Evolutionary conservation across 2,888 invertebrate species (phyloP).

Genomic region (Amiota communis): DNA sequence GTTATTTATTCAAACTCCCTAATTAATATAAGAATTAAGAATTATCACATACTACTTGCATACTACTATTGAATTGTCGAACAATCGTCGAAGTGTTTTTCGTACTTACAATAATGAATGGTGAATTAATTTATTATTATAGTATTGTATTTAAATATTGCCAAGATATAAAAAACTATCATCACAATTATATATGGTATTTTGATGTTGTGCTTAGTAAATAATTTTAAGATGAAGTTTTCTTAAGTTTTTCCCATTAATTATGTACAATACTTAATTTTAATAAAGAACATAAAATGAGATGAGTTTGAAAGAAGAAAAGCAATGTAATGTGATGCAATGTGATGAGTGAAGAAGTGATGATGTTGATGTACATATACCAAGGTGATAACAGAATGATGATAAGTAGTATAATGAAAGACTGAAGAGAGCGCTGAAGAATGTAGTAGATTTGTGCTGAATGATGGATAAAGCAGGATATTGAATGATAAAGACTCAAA

Average conservation of each 20-base stretch:
- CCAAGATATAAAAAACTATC: constrained; percentile 2
- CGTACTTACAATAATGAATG: neutral
- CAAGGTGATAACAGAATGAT: neutral
- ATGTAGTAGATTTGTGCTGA: neutral
- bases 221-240: constrained; percentile 1
- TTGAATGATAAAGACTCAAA: constrained; percentile 24
- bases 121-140: neutral
- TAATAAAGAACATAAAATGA: neutral
- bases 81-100: constrained; percentile 64
- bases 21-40: neutral
- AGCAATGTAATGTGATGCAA: constrained; percentile 9
- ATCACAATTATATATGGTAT: neutral
- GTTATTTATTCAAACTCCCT: neutral
- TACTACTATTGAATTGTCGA: constrained; percentile 69
- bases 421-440: constrained; percentile 19
- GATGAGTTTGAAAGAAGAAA: neutral
- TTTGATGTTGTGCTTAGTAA: constrained; percentile 20
- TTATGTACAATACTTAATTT: no score
- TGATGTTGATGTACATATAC: neutral
- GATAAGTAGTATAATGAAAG: constrained; percentile 10
- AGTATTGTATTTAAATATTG: constrained; percentile 6
- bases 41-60: neutral
- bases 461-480: constrained; percentile 4
- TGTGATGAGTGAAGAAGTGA: neutral
- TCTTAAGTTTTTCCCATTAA: no score